phyloP scores from a whole-genome alignment of 2,113 vertebrate genomes.

The Chamaea fasciata region DNA sequence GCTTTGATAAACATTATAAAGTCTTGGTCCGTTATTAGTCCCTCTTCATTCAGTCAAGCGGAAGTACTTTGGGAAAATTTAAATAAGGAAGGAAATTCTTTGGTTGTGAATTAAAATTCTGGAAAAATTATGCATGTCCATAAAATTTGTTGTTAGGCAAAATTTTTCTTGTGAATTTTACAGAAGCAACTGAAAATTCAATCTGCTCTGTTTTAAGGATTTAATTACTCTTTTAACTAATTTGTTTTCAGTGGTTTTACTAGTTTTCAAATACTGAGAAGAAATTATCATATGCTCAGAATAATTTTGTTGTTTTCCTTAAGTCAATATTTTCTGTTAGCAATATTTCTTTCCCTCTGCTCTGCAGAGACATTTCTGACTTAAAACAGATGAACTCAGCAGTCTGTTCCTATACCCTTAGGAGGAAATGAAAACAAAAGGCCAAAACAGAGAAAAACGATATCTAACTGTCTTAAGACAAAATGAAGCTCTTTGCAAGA shows the following conservation, averaged over 20 bases:
- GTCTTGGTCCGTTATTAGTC: neutral
- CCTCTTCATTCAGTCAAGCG: neutral
- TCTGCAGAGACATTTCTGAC: neutral
- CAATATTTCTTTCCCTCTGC: neutral
- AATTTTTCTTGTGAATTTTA: neutral
- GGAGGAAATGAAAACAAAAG: neutral
- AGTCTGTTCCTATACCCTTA: neutral
- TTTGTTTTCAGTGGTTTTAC: neutral
- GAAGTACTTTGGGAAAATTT: neutral
- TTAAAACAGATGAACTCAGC: neutral
- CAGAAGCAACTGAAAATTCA: neutral
- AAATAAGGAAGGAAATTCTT: neutral
- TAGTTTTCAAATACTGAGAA: neutral
- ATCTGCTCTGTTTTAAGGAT: neutral
- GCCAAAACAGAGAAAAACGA: neutral
- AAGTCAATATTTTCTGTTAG: neutral
- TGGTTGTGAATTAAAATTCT: neutral
- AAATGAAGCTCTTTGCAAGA: neutral
- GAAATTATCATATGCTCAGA: neutral
- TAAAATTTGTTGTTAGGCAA: neutral
- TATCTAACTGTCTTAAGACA: neutral
- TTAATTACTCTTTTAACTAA: neutral
- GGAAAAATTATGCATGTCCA: neutral
- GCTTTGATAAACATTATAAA: neutral
- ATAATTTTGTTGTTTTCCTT: neutral